Evolutionary conservation across 2,113 vertebrate genomes (phyloP), one percentile per base, ranked within the genome.

Genomic region (Silurus glanis): DNA sequence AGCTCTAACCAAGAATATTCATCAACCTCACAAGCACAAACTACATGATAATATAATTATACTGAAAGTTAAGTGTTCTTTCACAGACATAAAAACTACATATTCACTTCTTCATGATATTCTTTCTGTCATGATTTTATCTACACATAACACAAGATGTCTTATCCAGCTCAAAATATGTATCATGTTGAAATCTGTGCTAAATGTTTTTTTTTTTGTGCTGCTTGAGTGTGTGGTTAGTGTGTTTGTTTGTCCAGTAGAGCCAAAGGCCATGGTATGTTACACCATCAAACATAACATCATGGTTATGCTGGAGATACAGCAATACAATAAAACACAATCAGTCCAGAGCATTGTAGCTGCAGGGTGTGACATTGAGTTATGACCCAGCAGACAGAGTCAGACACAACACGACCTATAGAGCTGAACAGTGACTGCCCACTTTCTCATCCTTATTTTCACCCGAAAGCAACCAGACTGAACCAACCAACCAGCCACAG

Each of bases 281-380:
- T 83, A 79, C 78, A 53, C 83, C 81, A 86, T 88, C 87, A 75
- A 74, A 83, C 76, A 71, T 76, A 83, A 61, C 61, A 58, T 86
- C 87, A 88, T 72, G 80, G 80, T 86, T 25, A 80, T 67, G 76
- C 81, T 80, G 87, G 64, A 83, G 55, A 84, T 74, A 71, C 37
- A 82, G 64, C 55, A 71, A 71, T 84, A 78, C 55, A 83, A 88
- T 88, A 76, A 75, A 78, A 83, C 87, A 71, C 72, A 86, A 86
- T 88, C 83, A 75, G 84, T 56, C 51, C 49, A 74, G 58, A 82
- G 56, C 69, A 85, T 62, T 51, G 61, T 61, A 49, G 81, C 84
- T 51, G n/a, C 47, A 82, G 51, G 80, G 61, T 55, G 53, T 86
- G 62, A 76, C 84, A 88, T 61, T 86, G 84, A 83, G 81, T 69